Base-by-base conservation (phyloP, 2,113 vertebrate genomes). In the Monarcha castaneiventris region DNA sequence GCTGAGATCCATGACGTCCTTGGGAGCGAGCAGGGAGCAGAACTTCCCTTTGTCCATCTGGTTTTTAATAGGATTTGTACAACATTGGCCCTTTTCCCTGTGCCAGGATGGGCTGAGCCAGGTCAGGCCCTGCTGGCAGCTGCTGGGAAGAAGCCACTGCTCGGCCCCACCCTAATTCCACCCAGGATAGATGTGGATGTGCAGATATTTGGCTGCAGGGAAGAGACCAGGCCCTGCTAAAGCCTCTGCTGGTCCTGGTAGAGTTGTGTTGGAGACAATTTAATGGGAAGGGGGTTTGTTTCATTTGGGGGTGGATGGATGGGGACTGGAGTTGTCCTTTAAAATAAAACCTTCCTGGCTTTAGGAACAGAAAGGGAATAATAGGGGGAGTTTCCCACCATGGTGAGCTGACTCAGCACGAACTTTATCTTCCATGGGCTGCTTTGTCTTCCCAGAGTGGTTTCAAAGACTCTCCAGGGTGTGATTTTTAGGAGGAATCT, bases 321-420 rank as follows among this genome's bases (percentile, higher is more conserved):
- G 8, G 8, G 19, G 41, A 15, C 59, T 75, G 20, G 52, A 55
- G 4, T 2, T 43, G 18, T 16, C 27, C 51, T 69, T 16, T 30
- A 27, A 41, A 72, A 37, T 15, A 11, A 67, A 74, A 21, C 29
- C 44, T n/a, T 26, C 32, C 37, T 52, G 5, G 20, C 10, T 30
- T 44, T 9, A 15, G 23, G 52, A 63, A 43, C 7, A 19, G n/a
- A 16, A 58, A 58, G 33, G 8, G 37, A 54, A 14, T 11, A 48
- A 14, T 0, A 26, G 17, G 0, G 0, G 1, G 27, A 63, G 49
- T 23, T 30, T 68, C 49, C 30, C 23, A 6, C 6, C 33, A n/a
- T 37, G 63, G 55, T 48, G 37, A 71, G 62, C 12, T 4, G 13
- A 22, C 22, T 43, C 81, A 23, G 27, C 32, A 86, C 37, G 11